phyloP scores from a whole-genome alignment of 2,113 vertebrate genomes.

The Toxotes jaculatrix region DNA sequence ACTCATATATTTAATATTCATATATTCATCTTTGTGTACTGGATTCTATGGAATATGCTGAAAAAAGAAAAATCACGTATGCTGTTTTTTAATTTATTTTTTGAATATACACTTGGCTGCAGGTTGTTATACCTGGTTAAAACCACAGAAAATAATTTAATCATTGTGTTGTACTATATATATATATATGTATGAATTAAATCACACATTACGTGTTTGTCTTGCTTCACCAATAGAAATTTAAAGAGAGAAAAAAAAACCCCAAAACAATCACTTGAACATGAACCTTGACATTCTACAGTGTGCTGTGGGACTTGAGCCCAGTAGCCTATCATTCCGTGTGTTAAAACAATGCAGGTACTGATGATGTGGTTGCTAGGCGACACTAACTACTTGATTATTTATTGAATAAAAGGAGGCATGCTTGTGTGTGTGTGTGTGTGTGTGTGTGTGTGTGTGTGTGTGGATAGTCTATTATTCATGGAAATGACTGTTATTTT shows the following conservation, averaged over 20 bases:
- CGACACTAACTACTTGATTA: conserved; percentile 81
- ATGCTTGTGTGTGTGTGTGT: conserved; percentile 30
- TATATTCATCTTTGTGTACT: not conserved
- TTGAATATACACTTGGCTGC: conserved; percentile 4
- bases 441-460: conserved; percentile 8
- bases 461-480: conserved; percentile 68
- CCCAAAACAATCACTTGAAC: conserved; percentile 45
- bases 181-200: too few relatives aligned
- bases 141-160: conserved; percentile 49
- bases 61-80: not conserved
- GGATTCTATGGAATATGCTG: not conserved
- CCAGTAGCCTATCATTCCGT: conserved; percentile 64
- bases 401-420: conserved; percentile 79
- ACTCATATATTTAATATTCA: not conserved
- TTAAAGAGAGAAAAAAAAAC: conserved; percentile 1
- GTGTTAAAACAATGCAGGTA: conserved; percentile 75
- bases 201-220: not conserved
- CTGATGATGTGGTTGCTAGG: conserved; percentile 80
- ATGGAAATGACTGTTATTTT: conserved; percentile 74
- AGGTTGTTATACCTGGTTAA: conserved; percentile 24
- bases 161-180: not conserved
- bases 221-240: not conserved
- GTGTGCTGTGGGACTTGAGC: conserved; percentile 56
- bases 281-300: conserved; percentile 53
- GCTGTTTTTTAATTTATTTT: not conserved